Conservation (phyloP, 64 coral and sea anemone species). For the Montipora efflorescens region DNA sequence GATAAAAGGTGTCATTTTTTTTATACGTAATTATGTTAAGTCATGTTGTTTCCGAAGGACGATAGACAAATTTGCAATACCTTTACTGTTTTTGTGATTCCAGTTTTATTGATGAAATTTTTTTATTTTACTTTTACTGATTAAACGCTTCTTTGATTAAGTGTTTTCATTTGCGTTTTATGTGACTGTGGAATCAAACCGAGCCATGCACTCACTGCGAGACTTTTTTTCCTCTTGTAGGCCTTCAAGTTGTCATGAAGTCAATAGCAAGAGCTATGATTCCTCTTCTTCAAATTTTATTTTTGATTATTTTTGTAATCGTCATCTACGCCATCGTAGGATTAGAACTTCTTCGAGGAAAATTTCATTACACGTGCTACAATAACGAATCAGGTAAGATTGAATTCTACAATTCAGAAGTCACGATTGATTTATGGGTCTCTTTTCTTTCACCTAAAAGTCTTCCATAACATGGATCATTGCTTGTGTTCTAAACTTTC, state of each 20-base stretch:
- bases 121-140: too few species aligned
- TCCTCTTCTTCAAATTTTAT: slow-evolving; percentile 95
- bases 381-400: slow-evolving; percentile 70
- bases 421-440: too few species aligned
- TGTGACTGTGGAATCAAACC: neutral
- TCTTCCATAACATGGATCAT: too few species aligned
- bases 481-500: too few species aligned
- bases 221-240: slow-evolving; percentile 28
- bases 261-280: slow-evolving; percentile 96
- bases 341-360: slow-evolving; percentile 86
- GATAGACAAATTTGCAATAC: too few species aligned
- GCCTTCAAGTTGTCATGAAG: slow-evolving; percentile 99
- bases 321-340: slow-evolving; percentile 99
- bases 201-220: neutral
- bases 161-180: neutral
- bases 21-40: too few species aligned
- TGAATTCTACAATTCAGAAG: too few species aligned
- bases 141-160: too few species aligned
- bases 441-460: neutral
- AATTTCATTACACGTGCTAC: slow-evolving; percentile 88
- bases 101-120: too few species aligned
- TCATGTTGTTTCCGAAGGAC: too few species aligned
- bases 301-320: slow-evolving; percentile 95
- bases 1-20: too few species aligned
- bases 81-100: too few species aligned